Conservation (phyloP, 37 sponge, comb jelly and placozoan species). For the Spongilla lacustris region DNA sequence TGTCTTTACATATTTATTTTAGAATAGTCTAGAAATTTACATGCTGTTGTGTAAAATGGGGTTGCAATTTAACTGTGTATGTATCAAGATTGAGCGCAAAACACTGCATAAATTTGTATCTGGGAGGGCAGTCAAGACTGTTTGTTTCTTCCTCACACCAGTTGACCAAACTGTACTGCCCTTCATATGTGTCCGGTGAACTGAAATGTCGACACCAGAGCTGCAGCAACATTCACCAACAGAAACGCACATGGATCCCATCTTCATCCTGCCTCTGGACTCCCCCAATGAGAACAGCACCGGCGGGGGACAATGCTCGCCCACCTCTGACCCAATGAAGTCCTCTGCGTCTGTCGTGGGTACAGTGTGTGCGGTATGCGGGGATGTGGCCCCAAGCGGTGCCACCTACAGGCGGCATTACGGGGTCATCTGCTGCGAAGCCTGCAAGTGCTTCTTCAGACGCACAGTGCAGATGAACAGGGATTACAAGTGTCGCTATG, state of each 20-base stretch:
- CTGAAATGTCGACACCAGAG: neutral
- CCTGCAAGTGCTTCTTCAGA: conserved; percentile 96
- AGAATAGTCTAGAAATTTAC: no score
- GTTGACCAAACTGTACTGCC: no score
- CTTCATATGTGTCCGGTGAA: neutral
- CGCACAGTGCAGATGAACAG: conserved; percentile 91
- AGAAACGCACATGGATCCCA: neutral
- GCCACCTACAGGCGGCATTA: conserved; percentile 79
- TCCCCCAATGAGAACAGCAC: neutral
- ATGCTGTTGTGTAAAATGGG: no score
- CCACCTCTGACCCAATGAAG: neutral
- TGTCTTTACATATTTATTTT: no score
- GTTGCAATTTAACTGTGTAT: no score
- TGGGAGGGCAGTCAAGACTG: no score
- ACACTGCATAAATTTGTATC: no score
- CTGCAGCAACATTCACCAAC: neutral
- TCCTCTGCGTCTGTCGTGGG: conserved; percentile 11
- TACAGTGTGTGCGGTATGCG: conserved; percentile 79
- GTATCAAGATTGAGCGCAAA: no score
- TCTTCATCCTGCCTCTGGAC: neutral
- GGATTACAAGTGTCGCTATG: conserved; percentile 87
- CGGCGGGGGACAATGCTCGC: neutral
- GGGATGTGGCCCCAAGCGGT: conserved; percentile 48
- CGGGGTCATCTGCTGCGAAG: conserved; percentile 92
- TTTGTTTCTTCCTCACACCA: no score